Percentiles rank a stretch among this genome's conserved stretches.
Evolutionary conservation across 2,113 vertebrate genomes (phyloP).

Genomic region (Probosciger aterrimus): DNA sequence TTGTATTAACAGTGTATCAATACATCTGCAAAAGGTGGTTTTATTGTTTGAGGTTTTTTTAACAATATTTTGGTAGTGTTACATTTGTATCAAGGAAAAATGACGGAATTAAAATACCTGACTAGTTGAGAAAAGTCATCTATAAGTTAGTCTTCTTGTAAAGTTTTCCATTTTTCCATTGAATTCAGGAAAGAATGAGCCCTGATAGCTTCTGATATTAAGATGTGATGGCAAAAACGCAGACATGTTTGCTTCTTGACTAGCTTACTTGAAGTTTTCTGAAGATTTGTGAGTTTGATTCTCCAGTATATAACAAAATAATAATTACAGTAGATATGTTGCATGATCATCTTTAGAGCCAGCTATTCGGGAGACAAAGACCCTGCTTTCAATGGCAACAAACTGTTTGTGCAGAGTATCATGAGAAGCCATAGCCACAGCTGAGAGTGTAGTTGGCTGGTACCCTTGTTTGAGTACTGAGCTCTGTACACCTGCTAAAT

Average conservation of each 20-base stretch:
- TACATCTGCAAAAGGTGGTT: neutral
- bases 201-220: neutral
- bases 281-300: neutral
- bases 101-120: neutral
- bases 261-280: neutral
- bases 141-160: neutral
- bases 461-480: neutral
- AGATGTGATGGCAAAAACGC: neutral
- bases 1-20: neutral
- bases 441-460: neutral
- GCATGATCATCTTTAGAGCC: neutral
- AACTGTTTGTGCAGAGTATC: neutral
- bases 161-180: neutral
- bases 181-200: neutral
- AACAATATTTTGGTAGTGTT: neutral
- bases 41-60: neutral
- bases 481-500: neutral
- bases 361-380: neutral
- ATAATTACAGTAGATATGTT: neutral
- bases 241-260: neutral
- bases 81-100: neutral
- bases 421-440: neutral
- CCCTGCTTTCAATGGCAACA: neutral
- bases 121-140: neutral
- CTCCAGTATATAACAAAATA: neutral